Conservation (phyloP, 2,888 invertebrate genomes). For the Ormyrus nitidulus region DNA sequence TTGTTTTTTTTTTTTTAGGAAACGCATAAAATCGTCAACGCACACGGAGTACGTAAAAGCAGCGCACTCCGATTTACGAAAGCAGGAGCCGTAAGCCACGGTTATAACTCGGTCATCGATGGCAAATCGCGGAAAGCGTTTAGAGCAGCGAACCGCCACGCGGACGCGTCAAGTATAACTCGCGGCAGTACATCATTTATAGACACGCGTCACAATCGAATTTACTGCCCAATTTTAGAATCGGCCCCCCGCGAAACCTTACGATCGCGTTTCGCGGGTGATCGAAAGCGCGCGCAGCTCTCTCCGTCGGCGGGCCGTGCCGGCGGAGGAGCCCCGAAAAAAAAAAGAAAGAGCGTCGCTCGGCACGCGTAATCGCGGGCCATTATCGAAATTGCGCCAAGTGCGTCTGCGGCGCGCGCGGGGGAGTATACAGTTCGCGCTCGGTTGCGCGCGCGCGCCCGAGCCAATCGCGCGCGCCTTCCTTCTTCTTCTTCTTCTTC, state of each 20-base stretch:
- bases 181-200: background rate
- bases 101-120: no score
- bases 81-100: no score
- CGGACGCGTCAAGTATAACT: background rate
- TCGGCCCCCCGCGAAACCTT: background rate
- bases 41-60: no score
- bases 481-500: background rate
- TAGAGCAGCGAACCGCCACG: no score
- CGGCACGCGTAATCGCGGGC: background rate
- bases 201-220: no score
- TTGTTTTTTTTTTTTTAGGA: no score
- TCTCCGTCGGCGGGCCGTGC: background rate
- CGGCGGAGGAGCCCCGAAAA: background rate
- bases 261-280: background rate
- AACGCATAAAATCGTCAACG: no score
- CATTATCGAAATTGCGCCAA: slow-evolving; percentile 55
- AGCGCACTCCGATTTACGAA: no score
- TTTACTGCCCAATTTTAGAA: background rate
- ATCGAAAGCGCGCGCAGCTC: background rate
- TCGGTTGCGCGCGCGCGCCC: background rate
- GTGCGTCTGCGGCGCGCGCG: slow-evolving; percentile 36
- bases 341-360: background rate
- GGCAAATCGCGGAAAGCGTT: no score
- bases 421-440: no score
- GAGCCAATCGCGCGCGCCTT: slow-evolving; percentile 30